These are phyloP conservation scores for Phrixothrix hirtus DNA, from an alignment of 2,888 invertebrate species.

Conservation along the genomic window DNA sequence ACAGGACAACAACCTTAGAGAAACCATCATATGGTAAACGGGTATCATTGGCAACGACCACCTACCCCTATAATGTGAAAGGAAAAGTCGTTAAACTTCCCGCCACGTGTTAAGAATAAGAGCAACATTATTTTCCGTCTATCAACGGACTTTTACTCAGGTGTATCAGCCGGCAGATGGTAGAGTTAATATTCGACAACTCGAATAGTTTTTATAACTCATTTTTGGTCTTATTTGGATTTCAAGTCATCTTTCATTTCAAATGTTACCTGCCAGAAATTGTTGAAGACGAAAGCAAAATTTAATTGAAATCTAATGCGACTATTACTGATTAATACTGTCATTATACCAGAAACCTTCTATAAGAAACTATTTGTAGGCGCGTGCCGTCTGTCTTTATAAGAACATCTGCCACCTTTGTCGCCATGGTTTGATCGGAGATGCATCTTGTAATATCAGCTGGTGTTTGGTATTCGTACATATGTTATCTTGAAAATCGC, in stretches of 20 bases:
- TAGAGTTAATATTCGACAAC: constrained; percentile 15
- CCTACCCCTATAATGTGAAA: constrained; percentile 38
- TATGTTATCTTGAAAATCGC: constrained; percentile 27
- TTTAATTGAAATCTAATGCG: background rate
- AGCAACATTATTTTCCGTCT: constrained; percentile 42
- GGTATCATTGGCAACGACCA: constrained; percentile 18
- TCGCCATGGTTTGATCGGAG: constrained; percentile 45
- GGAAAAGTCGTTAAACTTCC: constrained; percentile 45
- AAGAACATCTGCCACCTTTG: constrained; percentile 51
- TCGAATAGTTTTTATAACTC: no score
- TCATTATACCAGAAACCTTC: constrained; percentile 6
- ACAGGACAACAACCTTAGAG: constrained; percentile 13
- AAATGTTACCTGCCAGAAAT: background rate
- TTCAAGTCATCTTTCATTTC: no score
- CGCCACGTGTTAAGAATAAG: constrained; percentile 46
- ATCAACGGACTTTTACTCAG: constrained; percentile 46
- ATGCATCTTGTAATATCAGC: constrained; percentile 51
- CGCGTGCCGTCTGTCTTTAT: constrained; percentile 55
- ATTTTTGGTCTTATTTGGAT: no score
- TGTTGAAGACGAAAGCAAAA: background rate
- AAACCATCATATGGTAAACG: constrained; percentile 23
- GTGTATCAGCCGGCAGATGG: constrained; percentile 37
- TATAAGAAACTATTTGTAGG: constrained; percentile 33
- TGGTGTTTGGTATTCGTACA: constrained; percentile 42
- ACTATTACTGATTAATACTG: background rate